phyloP scores from a whole-genome alignment of 2,797 vertebrate genomes.

The Tachyglossus aculeatus region DNA sequence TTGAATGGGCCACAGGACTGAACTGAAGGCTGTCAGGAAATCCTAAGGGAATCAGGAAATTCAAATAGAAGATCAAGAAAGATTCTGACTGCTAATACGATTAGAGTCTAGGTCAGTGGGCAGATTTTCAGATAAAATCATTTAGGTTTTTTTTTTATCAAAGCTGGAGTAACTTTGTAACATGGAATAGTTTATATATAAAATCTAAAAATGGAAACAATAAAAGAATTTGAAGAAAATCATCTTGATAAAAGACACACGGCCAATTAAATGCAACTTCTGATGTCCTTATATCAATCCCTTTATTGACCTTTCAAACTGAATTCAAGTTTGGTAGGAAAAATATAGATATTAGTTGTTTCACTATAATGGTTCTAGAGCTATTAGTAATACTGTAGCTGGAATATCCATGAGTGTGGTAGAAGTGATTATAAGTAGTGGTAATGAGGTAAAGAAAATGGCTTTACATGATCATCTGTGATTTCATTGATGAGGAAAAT shows the following conservation, averaged over 20 bases:
- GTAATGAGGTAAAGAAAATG: constrained; percentile 69
- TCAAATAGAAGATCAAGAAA: no score
- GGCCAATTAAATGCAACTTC: no score
- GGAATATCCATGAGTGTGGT: constrained; percentile 40
- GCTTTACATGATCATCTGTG: constrained; percentile 72
- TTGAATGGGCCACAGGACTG: no score
- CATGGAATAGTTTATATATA: neutral
- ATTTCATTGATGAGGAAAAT: constrained; percentile 75
- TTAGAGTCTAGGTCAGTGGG: no score
- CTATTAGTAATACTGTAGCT: constrained; percentile 30
- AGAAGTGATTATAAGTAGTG: constrained; percentile 38
- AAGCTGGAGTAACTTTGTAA: no score
- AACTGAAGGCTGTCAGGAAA: no score
- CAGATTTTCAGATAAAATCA: no score
- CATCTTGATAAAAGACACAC: neutral
- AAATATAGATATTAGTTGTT: constrained; percentile 9
- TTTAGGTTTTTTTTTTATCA: no score
- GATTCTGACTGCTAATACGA: no score
- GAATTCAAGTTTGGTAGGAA: neutral
- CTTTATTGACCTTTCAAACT: neutral
- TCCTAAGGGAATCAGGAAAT: no score
- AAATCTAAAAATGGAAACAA: neutral
- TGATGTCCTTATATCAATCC: no score
- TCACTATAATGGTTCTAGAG: constrained; percentile 47
- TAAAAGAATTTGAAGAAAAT: neutral